Base-by-base conservation (phyloP, 2,113 vertebrate species). In the Myiopsitta monachus region DNA sequence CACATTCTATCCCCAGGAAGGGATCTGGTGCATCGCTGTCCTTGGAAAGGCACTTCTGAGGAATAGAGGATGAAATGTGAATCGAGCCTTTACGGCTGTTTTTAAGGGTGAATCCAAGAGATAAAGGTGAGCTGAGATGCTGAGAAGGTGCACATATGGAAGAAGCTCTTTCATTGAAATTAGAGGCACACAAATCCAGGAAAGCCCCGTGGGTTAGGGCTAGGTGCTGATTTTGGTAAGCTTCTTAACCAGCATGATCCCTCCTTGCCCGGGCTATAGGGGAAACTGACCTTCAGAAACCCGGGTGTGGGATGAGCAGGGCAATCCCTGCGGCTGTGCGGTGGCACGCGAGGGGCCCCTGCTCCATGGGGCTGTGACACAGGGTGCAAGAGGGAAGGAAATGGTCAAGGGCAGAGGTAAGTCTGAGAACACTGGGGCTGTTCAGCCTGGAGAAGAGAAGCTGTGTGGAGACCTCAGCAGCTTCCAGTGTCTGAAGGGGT, bases 141-240 rank as follows among this genome's bases (percentile, higher is more conserved):
- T 83, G 91, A 95, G 84, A 88, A 95, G 87, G 66, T 84, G 86
- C 88, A 77, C 93, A 94, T 96, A 95, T 96, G 96, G 95, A 96
- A 91, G 70, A 95, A 96, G 89, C 69, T 94, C 89, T 84, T 95
- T 89, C 94, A 64, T 96, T 92, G 95, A 97, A 96, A 95, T 96
- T 96, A 95, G 88, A 80, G 81, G 93, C 92, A 82, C 88, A 44
- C 84, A 95, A 96, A 97, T 96, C 92, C 96, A 91, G 89, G 91
- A 94, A 95, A 92, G 92, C 91, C 77, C 85, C 0, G 1, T 90
- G 84, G 54, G 94, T 78, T 85, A 86, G 85, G 87, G 86, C 90
- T 92, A 87, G 90, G 86, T 92, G 59, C 76, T 86, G 86, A 92
- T 89, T 94, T 94, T 94, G 90, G 81, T 94, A 94, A 92, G 86